Evolutionary conservation across 2,797 vertebrate genomes (phyloP).

Genomic region (Erethizon dorsatum): DNA sequence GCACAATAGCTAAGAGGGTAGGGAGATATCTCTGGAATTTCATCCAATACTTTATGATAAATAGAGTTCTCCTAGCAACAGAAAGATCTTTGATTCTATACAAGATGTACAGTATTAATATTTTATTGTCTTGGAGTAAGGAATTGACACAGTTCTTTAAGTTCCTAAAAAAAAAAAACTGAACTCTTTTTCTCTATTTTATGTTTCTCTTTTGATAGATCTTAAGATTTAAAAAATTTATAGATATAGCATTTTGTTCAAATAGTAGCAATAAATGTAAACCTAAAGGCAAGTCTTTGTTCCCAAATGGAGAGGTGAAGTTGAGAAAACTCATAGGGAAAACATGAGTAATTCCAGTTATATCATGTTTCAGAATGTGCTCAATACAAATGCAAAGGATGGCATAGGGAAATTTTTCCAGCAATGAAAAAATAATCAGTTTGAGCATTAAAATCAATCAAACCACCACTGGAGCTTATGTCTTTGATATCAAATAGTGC

Average conservation of each 20-base stretch:
- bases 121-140: conserved; percentile 73
- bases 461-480: neutral
- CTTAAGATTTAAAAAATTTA: conserved; percentile 72
- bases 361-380: neutral
- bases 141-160: conserved; percentile 43
- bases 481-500: neutral
- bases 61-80: conserved; percentile 54
- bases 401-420: neutral
- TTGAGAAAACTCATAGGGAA: conserved; percentile 41
- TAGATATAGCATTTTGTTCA: conserved; percentile 73
- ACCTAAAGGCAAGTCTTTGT: conserved; percentile 61
- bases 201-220: conserved; percentile 72
- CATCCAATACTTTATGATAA: conserved; percentile 34
- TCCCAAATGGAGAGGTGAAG: neutral
- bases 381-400: neutral
- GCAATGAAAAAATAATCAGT: neutral
- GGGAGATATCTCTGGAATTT: neutral
- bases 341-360: neutral
- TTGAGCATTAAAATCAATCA: conserved; percentile 49
- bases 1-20: neutral
- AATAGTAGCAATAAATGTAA: conserved; percentile 66
- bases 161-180: conserved; percentile 59
- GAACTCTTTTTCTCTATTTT: conserved; percentile 63
- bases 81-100: conserved; percentile 75
- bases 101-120: conserved; percentile 80